These are phyloP conservation scores for Hyles vespertilio DNA, from an alignment of 1,140 invertebrate species.

Conservation along the genomic window DNA sequence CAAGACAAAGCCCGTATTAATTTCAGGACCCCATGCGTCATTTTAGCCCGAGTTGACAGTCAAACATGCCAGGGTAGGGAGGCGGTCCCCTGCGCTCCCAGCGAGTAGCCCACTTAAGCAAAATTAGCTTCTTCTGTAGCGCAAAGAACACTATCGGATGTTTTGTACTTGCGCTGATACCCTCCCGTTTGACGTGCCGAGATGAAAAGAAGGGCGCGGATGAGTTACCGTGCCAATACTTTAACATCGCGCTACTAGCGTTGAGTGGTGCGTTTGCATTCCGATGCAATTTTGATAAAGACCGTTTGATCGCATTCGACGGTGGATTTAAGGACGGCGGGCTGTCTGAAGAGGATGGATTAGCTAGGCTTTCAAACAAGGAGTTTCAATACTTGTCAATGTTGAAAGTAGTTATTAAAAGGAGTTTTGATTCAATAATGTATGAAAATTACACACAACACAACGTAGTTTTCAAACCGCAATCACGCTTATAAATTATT, in stretches of 20 bases:
- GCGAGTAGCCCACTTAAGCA: conserved; percentile 72
- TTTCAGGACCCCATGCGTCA: conserved; percentile 19
- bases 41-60: conserved; percentile 47
- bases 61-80: conserved; percentile 42
- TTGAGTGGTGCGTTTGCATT: too few relatives aligned
- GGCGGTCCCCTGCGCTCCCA: conserved; percentile 32
- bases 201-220: conserved; percentile 55
- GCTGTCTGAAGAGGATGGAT: too few relatives aligned
- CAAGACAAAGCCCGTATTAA: background rate
- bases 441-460: too few relatives aligned
- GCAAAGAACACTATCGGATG: conserved; percentile 72
- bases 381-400: too few relatives aligned
- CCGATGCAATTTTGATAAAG: background rate
- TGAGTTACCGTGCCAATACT: conserved; percentile 45
- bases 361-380: too few relatives aligned
- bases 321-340: background rate
- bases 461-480: too few relatives aligned
- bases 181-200: conserved; percentile 55
- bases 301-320: background rate
- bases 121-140: conserved; percentile 73
- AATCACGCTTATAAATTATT: too few relatives aligned
- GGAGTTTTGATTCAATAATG: too few relatives aligned
- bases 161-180: conserved; percentile 57
- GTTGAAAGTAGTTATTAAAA: too few relatives aligned
- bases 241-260: conserved; percentile 15